Conservation (phyloP, 1,140 invertebrate genomes). For the Semibalanus balanoides region DNA sequence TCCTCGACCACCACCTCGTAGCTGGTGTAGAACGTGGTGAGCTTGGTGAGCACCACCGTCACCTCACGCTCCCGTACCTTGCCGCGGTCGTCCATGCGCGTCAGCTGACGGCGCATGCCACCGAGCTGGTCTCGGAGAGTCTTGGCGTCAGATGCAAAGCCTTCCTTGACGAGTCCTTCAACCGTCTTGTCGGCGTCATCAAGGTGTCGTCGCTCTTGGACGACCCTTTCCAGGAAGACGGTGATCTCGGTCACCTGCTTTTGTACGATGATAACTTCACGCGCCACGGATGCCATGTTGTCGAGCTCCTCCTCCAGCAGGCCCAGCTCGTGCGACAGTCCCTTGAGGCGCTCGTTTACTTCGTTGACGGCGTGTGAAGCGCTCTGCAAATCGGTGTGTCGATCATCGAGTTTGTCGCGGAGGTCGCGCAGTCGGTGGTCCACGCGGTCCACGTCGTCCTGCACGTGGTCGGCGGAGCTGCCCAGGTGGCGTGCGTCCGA, state of each 20-base stretch:
- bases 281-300: slow-evolving; percentile 61
- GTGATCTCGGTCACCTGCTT: slow-evolving; percentile 64
- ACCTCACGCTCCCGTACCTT: slow-evolving; percentile 60
- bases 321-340: slow-evolving; percentile 53
- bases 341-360: slow-evolving; percentile 73
- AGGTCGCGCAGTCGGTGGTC: slow-evolving; percentile 63
- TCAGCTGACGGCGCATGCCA: slow-evolving; percentile 55
- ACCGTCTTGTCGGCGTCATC: slow-evolving; percentile 50
- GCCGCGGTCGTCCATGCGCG: slow-evolving; percentile 58
- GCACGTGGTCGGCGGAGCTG: slow-evolving; percentile 53
- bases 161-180: slow-evolving; percentile 57
- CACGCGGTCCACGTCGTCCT: slow-evolving; percentile 59
- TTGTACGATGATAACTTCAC: slow-evolving; percentile 70
- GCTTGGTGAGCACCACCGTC: slow-evolving; percentile 49
- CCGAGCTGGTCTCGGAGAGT: slow-evolving; percentile 67
- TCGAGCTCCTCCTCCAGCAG: slow-evolving; percentile 71
- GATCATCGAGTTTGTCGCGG: slow-evolving; percentile 55
- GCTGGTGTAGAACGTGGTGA: slow-evolving; percentile 69
- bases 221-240: slow-evolving; percentile 45
- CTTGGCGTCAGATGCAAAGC: slow-evolving; percentile 62
- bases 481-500: slow-evolving; percentile 42
- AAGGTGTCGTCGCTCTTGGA: slow-evolving; percentile 47
- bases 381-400: slow-evolving; percentile 64
- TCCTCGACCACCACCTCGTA: slow-evolving; percentile 57
- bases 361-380: slow-evolving; percentile 71